These are phyloP conservation scores for Albula goreensis DNA, from an alignment of 2,113 vertebrate genomes.

Conservation along the genomic window DNA sequence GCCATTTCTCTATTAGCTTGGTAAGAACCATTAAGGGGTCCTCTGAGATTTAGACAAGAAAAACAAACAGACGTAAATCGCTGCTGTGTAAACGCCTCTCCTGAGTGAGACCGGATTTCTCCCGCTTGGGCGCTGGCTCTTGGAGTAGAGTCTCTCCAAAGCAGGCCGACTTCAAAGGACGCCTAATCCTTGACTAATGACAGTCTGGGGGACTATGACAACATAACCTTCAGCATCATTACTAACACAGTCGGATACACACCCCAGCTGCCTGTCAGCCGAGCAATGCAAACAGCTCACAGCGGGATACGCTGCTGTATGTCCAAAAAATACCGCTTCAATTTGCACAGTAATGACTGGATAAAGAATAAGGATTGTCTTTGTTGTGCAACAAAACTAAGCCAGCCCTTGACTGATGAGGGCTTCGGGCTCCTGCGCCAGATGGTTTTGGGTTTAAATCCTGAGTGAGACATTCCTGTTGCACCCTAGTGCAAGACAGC, in stretches of 20 bases:
- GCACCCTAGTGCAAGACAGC: neutral
- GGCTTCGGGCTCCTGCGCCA: neutral
- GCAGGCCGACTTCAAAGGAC: constrained; percentile 47
- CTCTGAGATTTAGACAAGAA: constrained; percentile 49
- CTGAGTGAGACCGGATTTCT: constrained; percentile 41
- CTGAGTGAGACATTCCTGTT: neutral
- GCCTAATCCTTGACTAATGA: constrained; percentile 52
- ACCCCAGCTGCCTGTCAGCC: constrained; percentile 43
- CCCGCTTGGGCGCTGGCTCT: constrained; percentile 36
- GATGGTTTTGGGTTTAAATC: too few relatives aligned
- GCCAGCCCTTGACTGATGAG: neutral
- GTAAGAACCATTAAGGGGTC: constrained; percentile 55
- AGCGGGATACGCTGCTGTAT: neutral
- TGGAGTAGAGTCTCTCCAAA: constrained; percentile 47
- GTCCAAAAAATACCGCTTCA: neutral
- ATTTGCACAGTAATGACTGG: neutral
- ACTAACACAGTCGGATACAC: constrained; percentile 40
- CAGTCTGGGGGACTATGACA: constrained; percentile 36
- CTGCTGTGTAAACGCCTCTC: constrained; percentile 43
- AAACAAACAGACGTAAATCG: constrained; percentile 37
- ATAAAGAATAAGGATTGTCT: neutral
- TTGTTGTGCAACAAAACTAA: neutral
- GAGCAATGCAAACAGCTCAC: constrained; percentile 24
- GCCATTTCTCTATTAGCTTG: constrained; percentile 52
- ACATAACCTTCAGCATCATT: constrained; percentile 36